phyloP scores from a whole-genome alignment of 1,140 invertebrate species.

The Aphidius ervi region DNA sequence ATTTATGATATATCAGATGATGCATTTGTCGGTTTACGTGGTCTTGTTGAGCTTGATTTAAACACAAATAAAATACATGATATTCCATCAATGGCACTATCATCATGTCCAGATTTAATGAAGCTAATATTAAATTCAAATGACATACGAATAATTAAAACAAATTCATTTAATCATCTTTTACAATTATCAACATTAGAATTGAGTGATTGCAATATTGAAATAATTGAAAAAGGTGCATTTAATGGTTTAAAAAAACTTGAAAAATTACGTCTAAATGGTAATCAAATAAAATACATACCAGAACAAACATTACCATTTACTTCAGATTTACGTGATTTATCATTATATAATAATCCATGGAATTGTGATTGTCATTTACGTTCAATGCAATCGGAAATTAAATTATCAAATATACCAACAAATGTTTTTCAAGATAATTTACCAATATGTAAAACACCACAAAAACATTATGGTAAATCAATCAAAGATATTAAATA shows the following conservation, averaged over 20 bases:
- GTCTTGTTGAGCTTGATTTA: conserved; percentile 84
- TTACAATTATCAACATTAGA: conserved; percentile 75
- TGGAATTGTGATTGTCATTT: conserved; percentile 86
- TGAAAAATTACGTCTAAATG: conserved; percentile 79
- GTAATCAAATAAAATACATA: conserved; percentile 71
- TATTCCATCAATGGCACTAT: conserved; percentile 73
- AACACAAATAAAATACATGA: conserved; percentile 73
- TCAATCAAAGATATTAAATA: conserved; percentile 66
- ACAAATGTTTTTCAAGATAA: conserved; percentile 54
- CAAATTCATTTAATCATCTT: conserved; percentile 70
- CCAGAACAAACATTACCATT: conserved; percentile 50
- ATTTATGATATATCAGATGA: conserved; percentile 71
- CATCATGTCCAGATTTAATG: conserved; percentile 75
- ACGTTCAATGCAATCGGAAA: conserved; percentile 71
- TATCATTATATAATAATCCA: conserved; percentile 80
- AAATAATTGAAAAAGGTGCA: conserved; percentile 70
- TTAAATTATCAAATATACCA: conserved; percentile 60
- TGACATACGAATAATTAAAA: conserved; percentile 68
- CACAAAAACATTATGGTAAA: conserved; percentile 62
- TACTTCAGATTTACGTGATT: conserved; percentile 68
- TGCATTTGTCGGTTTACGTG: conserved; percentile 78
- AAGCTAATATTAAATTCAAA: conserved; percentile 75
- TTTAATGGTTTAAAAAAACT: conserved; percentile 77
- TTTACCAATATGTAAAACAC: conserved; percentile 72
- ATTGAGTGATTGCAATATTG: conserved; percentile 74